A percentile compares a stretch with the other conserved stretches of the same genome.
Conservation (phyloP, 1,140 invertebrate genomes). For the Solen grandis region DNA sequence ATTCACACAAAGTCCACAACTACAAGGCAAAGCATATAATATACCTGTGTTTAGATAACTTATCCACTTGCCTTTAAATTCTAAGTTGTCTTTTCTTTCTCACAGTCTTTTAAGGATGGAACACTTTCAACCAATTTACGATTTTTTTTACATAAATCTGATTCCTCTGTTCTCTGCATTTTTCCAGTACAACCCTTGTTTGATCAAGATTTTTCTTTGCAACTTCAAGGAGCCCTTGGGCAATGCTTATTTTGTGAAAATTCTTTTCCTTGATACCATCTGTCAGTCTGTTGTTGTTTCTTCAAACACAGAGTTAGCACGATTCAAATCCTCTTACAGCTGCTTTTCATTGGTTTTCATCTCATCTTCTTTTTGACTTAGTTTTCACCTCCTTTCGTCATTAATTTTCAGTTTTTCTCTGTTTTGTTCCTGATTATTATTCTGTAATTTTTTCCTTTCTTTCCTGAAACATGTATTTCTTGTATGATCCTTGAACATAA, state of each 20-base stretch:
- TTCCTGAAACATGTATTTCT: background rate
- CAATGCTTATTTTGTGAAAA: slow-evolving; percentile 8
- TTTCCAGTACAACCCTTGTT: slow-evolving; percentile 8
- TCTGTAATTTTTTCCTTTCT: slow-evolving; percentile 2
- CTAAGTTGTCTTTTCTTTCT: too few species aligned
- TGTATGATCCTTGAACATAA: background rate
- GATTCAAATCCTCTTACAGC: slow-evolving; percentile 5
- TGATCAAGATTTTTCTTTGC: slow-evolving; percentile 22
- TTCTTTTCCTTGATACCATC: slow-evolving; percentile 11
- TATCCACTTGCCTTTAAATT: too few species aligned
- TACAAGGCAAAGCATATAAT: too few species aligned
- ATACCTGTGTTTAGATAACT: too few species aligned
- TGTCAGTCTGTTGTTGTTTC: slow-evolving; percentile 11
- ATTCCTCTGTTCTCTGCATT: slow-evolving; percentile 15
- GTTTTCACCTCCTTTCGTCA: background rate
- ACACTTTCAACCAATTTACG: too few species aligned
- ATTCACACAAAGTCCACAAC: too few species aligned
- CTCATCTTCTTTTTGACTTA: slow-evolving; percentile 15
- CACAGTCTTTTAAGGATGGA: too few species aligned
- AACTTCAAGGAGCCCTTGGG: slow-evolving; percentile 25
- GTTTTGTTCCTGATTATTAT: slow-evolving; percentile 2
- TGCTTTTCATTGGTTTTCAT: slow-evolving; percentile 2
- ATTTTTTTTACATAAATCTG: slow-evolving; percentile 18
- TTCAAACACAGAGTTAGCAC: slow-evolving; percentile 16
- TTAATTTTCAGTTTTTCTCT: slow-evolving; percentile 3